These are phyloP conservation scores for Drosophila koepferae DNA, from an alignment of 2,888 invertebrate species.

Conservation along the genomic window DNA sequence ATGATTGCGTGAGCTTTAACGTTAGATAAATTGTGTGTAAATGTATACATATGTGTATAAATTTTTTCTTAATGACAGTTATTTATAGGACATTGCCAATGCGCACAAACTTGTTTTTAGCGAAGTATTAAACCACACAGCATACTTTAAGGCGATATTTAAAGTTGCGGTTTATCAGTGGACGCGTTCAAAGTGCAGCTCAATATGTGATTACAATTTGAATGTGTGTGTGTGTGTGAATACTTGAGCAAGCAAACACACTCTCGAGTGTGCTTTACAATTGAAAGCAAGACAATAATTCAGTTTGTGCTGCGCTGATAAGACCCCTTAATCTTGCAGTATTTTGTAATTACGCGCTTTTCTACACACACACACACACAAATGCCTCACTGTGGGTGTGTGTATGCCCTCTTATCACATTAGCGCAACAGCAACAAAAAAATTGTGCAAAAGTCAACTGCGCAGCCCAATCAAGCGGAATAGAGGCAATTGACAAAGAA, in stretches of 20 bases:
- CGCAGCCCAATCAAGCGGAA: slow-evolving; percentile 37
- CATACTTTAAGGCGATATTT: slow-evolving; percentile 49
- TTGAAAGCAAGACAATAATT: slow-evolving; percentile 33
- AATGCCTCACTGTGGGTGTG: neutral
- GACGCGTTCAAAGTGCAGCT: slow-evolving; percentile 52
- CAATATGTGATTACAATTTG: slow-evolving; percentile 42
- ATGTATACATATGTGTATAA: neutral
- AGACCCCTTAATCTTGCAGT: slow-evolving; percentile 41
- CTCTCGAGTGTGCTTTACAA: slow-evolving; percentile 24
- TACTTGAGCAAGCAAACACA: slow-evolving; percentile 5
- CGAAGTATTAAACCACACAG: slow-evolving; percentile 7
- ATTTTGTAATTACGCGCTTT: slow-evolving; percentile 53
- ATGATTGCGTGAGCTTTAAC: slow-evolving; percentile 7
- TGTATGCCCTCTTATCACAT: slow-evolving; percentile 38
- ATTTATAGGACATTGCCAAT: slow-evolving; percentile 16
- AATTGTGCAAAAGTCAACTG: slow-evolving; percentile 52
- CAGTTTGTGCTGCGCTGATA: slow-evolving; percentile 36
- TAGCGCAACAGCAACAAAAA: slow-evolving; percentile 17
- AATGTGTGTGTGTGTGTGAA: slow-evolving; percentile 10
- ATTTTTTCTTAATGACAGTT: slow-evolving; percentile 1
- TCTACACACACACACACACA: slow-evolving; percentile 3
- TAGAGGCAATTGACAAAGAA: neutral
- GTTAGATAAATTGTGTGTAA: neutral
- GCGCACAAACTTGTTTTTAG: neutral
- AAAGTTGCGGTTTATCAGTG: slow-evolving; percentile 37